phyloP scores from a whole-genome alignment of 2,113 vertebrate genomes.

The Ginglymostoma cirratum region DNA sequence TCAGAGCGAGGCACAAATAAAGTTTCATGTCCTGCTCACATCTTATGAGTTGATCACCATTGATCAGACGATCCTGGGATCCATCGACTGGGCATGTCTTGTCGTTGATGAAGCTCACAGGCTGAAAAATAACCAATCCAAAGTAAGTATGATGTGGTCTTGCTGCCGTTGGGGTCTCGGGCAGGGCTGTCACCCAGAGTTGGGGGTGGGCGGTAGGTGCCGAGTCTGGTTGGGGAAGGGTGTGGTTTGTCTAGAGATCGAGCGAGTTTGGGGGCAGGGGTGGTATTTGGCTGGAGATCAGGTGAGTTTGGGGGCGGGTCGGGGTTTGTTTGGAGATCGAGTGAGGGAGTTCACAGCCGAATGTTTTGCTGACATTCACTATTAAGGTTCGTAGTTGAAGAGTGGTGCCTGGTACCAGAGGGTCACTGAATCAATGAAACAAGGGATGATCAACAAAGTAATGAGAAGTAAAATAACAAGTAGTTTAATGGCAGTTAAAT shows the following conservation, averaged over 20 bases:
- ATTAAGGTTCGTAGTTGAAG: background rate
- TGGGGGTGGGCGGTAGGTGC: too few relatives aligned
- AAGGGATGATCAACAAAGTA: too few relatives aligned
- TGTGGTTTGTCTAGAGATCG: background rate
- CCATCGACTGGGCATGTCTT: slow-evolving; percentile 89
- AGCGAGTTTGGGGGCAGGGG: background rate
- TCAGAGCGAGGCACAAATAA: slow-evolving; percentile 92
- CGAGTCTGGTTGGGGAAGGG: background rate
- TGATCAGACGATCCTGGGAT: slow-evolving; percentile 89
- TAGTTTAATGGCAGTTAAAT: background rate
- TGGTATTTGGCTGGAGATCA: background rate
- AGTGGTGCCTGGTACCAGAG: background rate
- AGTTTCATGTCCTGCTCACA: slow-evolving; percentile 91
- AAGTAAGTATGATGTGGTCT: slow-evolving; percentile 59
- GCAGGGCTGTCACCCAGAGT: background rate
- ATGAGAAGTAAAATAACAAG: background rate
- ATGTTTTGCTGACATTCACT: background rate
- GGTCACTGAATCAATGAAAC: background rate
- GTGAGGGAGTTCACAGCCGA: background rate
- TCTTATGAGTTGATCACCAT: slow-evolving; percentile 97
- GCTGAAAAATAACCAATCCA: slow-evolving; percentile 97
- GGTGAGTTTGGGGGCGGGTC: background rate
- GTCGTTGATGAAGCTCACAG: slow-evolving; percentile 96
- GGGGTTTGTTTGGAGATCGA: background rate
- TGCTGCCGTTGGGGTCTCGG: background rate